Evolutionary conservation across 2,113 vertebrate species (phyloP).

Genomic region (Cathartes aura): DNA sequence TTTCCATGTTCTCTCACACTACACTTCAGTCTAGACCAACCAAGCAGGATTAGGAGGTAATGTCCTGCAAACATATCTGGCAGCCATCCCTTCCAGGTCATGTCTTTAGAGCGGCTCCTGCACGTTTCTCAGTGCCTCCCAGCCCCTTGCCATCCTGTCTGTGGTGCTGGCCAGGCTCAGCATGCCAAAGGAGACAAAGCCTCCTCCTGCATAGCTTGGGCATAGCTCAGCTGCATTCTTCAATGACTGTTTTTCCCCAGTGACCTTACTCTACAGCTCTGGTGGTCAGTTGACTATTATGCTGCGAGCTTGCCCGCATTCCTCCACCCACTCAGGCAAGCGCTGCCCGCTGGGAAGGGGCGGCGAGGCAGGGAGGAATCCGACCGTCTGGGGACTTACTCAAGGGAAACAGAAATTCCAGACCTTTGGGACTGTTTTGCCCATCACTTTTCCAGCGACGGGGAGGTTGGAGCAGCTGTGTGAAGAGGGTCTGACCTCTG

Average conservation of each 20-base stretch:
- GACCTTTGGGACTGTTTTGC: constrained; percentile 37
- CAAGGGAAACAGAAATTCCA: constrained; percentile 51
- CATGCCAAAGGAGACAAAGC: constrained; percentile 58
- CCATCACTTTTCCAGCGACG: not conserved
- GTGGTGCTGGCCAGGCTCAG: not conserved
- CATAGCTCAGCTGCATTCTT: constrained; percentile 62
- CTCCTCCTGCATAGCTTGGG: constrained; percentile 53
- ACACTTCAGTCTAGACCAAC: not conserved
- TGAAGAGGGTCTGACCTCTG: not conserved
- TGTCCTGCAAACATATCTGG: not conserved
- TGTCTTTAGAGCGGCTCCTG: not conserved
- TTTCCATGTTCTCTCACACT: not conserved
- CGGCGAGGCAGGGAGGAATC: constrained; percentile 31
- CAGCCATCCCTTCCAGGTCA: not conserved
- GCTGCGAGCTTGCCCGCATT: constrained; percentile 49
- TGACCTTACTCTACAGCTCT: constrained; percentile 52
- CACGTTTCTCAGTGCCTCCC: not conserved
- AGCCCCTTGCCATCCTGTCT: constrained; percentile 9
- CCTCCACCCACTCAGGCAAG: constrained; percentile 68
- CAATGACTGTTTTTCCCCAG: constrained; percentile 57
- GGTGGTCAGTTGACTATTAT: constrained; percentile 67
- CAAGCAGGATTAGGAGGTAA: not conserved
- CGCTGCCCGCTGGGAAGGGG: constrained; percentile 53
- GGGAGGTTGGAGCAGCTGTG: not conserved
- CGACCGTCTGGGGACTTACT: constrained; percentile 15